Base-by-base conservation (phyloP, 2,888 invertebrate genomes). In the Rhagophthalmus giganteus region DNA sequence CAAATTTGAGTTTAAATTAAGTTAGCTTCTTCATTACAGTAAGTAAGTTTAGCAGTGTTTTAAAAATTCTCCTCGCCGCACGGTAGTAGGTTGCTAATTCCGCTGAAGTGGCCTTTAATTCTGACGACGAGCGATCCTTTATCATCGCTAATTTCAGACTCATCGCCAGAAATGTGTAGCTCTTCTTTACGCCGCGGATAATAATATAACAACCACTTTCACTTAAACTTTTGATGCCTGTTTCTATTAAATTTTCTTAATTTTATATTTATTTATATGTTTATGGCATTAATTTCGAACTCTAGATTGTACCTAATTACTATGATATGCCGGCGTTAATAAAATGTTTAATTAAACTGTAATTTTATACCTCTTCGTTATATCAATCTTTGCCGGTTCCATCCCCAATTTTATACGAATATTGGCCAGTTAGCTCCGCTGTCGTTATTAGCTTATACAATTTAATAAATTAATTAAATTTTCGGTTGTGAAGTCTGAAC, bases 1-100 rank as follows among this genome's bases (percentile, higher is more conserved):
- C 58, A 66, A 65, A 69, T 66, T 68, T 59, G 59, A 64, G 65
- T 66, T 64, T 66, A 67, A 70, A 70, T 70, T 67, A 63, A 68
- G 68, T 69, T 70, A 69, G 62, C 63, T 62, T 62, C 63, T 68
- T 69, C 69, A 70, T 71, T 70, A 69, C 64, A 62, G 62, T 68
- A 69, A 67, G 67, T 65, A 64, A 67, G 65, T 68, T 67, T 44
- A 39, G 39, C 37, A 56, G 60, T 62, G 57, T 64, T 68, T 67
- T 64, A 55, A 63, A 62, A 62, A 58, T 61, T 59, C 60, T 44
- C 58, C 50, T 57, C 48, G 42, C 44, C 39, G 38, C 40, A 52
- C 46, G 32, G 50, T 42, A 52, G 49, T 35, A 35, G 16, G 42
- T 26, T 47, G 42, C 49, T 51, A 54, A 56, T 56, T 51, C 45